Evolutionary conservation across 2,797 vertebrate genomes (phyloP), one percentile per base, ranked within the genome.

Genomic region (Notolabrus celidotus): DNA sequence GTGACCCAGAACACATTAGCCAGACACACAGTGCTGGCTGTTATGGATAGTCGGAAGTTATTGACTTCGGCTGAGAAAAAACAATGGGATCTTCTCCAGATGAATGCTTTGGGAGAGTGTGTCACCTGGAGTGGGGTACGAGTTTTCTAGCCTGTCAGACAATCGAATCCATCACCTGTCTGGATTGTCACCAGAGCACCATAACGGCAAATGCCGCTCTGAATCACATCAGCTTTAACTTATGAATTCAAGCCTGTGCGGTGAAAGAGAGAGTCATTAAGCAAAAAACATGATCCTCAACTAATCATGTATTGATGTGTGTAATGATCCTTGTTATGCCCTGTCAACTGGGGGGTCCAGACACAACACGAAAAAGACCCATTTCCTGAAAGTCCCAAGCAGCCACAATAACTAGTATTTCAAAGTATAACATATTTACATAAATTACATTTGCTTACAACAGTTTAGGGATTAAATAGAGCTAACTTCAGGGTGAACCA

Each of bases 141-240:
- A 61, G 36, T 77, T 65, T 82, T 68, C 58, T 60, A 10, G 76
- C 49, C 59, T 74, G 34, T 71, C 63, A 43, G 46, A 64, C 14
- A 43, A 78, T 83, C 57, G 59, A 20, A 79, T 84, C 53, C 38
- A 77, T 84, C 73, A 82, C n/a, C 50, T 45, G 36, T 73, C 64
- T 31, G 56, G 27, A 52, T 69, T 66, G 70, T 71, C 76, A 71
- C 38, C 25, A 19, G 45, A 52, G 51, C 59, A 67, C 47, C 53
- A 68, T 54, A 10, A 75, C 52, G 47, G 60, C 60, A 63, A 64
- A 46, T 4, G 16, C 47, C 5, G 2, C 23, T 67, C 58, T 57
- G 33, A 72, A 43, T 58, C 58, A 66, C 17, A 14, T 70, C 34
- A 2, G 3, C 34, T 56, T 29, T 23, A 38, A 39, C 50, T 77